Percentiles rank a stretch among this genome's conserved stretches.
Conservation (phyloP, 2,797 vertebrate species). For the Erithacus rubecula region DNA sequence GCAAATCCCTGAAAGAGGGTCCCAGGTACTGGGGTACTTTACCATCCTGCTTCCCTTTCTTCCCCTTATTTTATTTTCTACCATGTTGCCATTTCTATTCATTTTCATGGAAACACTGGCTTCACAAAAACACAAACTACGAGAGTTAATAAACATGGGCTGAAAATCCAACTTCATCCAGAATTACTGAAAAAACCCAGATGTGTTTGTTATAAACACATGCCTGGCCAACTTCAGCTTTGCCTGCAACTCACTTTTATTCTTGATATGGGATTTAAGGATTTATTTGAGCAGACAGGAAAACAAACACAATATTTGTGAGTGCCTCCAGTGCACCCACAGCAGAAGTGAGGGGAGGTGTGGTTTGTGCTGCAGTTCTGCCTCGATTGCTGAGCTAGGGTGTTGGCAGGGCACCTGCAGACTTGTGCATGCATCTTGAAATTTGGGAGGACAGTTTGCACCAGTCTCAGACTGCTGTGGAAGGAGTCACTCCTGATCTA, state of each 20-base stretch:
- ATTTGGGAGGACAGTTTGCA: background rate
- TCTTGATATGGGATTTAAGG: background rate
- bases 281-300: background rate
- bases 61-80: background rate
- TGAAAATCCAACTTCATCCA: background rate
- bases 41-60: background rate
- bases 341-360: rapidly evolving
- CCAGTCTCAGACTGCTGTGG: background rate
- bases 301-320: background rate
- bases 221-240: background rate
- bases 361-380: background rate
- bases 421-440: background rate
- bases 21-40: background rate
- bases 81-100: background rate
- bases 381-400: rapidly evolving
- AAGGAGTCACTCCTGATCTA: background rate
- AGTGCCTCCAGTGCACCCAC: background rate
- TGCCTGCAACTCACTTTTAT: background rate
- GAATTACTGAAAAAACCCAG: background rate
- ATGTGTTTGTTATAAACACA: background rate
- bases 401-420: background rate
- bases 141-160: background rate
- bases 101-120: background rate
- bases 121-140: background rate
- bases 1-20: background rate